Evolutionary conservation across 1,140 invertebrate genomes (phyloP).

Genomic region (Babylonia areolata): DNA sequence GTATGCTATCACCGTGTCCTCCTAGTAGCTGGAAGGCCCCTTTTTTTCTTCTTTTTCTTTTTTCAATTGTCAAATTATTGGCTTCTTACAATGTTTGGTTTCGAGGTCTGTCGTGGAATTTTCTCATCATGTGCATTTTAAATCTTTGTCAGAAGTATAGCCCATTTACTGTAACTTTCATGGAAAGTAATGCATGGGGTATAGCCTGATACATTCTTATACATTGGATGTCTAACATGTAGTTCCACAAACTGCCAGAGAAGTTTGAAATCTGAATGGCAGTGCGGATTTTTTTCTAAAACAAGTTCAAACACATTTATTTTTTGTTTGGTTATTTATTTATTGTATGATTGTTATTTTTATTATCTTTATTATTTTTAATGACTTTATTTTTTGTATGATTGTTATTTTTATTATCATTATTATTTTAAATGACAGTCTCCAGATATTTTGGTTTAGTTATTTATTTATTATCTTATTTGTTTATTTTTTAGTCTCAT

Average conservation of each 20-base stretch:
- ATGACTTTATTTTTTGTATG: too few species aligned
- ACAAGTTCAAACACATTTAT: too few species aligned
- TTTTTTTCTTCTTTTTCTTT: not conserved
- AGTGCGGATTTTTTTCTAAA: too few species aligned
- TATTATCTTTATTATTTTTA: too few species aligned
- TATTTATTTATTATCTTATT: too few species aligned
- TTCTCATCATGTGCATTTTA: not conserved
- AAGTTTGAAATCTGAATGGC: too few species aligned
- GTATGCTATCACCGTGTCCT: not conserved
- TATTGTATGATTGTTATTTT: too few species aligned
- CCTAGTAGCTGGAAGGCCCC: not conserved
- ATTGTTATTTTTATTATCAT: too few species aligned
- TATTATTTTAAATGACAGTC: too few species aligned
- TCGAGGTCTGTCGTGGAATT: not conserved
- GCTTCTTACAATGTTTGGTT: not conserved
- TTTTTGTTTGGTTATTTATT: not conserved
- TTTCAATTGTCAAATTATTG: too few species aligned
- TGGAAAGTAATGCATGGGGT: not conserved
- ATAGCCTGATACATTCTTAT: not conserved
- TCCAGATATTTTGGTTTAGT: too few species aligned
- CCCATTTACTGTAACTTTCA: not conserved
- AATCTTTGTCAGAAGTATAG: not conserved
- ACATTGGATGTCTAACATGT: not conserved
- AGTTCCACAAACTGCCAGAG: not conserved
- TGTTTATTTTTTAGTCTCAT: too few species aligned